Conservation (phyloP, 2,113 vertebrate species). For the Cebus imitator region DNA sequence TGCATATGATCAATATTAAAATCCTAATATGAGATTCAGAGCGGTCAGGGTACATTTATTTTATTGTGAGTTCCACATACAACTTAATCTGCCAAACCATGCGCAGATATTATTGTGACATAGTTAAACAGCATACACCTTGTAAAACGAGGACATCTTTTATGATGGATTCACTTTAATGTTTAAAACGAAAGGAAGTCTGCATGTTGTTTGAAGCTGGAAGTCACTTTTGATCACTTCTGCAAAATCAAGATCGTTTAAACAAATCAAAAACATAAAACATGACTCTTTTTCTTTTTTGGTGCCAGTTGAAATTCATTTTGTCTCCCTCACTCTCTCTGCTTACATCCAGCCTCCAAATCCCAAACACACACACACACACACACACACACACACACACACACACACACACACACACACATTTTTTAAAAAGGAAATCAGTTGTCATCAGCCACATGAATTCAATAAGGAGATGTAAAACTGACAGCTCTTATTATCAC, state of each 20-base stretch:
- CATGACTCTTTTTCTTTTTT: neutral
- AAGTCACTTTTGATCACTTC: neutral
- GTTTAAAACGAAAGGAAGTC: neutral
- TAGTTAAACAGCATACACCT: neutral
- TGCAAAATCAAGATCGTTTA: neutral
- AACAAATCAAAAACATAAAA: neutral
- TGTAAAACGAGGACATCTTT: neutral
- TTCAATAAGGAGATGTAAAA: constrained; percentile 18
- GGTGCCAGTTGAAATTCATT: neutral
- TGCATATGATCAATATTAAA: neutral
- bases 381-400: accelerated
- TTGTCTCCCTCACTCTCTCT: no score
- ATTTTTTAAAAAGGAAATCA: neutral
- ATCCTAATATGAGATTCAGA: neutral
- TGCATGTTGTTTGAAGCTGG: neutral
- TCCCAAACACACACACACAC: no score
- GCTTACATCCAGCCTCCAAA: no score
- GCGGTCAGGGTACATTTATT: neutral
- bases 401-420: neutral
- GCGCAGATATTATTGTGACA: accelerated
- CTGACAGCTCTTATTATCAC: constrained; percentile 53
- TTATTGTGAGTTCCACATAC: neutral
- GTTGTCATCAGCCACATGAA: constrained; percentile 39
- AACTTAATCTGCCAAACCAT: neutral
- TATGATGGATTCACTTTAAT: neutral